These are phyloP conservation scores for Oncorhynchus gorbuscha DNA, from an alignment of 2,113 vertebrate species.

Conservation along the genomic window DNA sequence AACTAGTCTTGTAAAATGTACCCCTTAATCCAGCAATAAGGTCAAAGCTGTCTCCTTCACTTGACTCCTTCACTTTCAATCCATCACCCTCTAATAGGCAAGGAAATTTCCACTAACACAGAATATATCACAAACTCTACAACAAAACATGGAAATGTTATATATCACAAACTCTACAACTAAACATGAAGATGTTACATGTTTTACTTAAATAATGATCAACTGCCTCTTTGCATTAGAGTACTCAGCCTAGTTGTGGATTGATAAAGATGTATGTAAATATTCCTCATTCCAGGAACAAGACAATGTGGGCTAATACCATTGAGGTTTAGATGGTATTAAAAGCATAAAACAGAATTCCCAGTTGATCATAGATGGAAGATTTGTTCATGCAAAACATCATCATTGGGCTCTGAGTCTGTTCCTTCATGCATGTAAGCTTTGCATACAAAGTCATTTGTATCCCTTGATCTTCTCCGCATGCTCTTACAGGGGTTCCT, in stretches of 20 bases:
- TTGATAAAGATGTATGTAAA: background rate
- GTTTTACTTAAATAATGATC: constrained; percentile 7
- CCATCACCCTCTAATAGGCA: constrained; percentile 19
- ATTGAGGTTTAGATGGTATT: background rate
- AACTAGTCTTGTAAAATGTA: constrained; percentile 24
- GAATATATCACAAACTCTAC: background rate
- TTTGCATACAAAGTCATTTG: constrained; percentile 20
- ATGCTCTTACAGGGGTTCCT: background rate
- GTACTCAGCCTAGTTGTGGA: background rate
- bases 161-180: background rate
- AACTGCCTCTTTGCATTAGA: constrained; percentile 22
- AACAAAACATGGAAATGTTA: constrained; percentile 2
- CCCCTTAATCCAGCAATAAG: constrained; percentile 31
- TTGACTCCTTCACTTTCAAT: constrained; percentile 24
- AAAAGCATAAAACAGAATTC: background rate
- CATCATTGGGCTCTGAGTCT: background rate
- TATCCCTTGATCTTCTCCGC: background rate
- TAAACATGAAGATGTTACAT: constrained; percentile 5
- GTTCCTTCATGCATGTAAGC: constrained; percentile 28
- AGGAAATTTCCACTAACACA: constrained; percentile 7
- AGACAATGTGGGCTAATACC: background rate
- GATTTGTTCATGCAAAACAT: too few relatives aligned
- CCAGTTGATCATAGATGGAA: background rate
- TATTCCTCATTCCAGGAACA: background rate
- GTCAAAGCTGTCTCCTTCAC: constrained; percentile 27